Evolutionary conservation across 2,797 vertebrate species (phyloP).

Genomic region (Corythornis leucogaster): DNA sequence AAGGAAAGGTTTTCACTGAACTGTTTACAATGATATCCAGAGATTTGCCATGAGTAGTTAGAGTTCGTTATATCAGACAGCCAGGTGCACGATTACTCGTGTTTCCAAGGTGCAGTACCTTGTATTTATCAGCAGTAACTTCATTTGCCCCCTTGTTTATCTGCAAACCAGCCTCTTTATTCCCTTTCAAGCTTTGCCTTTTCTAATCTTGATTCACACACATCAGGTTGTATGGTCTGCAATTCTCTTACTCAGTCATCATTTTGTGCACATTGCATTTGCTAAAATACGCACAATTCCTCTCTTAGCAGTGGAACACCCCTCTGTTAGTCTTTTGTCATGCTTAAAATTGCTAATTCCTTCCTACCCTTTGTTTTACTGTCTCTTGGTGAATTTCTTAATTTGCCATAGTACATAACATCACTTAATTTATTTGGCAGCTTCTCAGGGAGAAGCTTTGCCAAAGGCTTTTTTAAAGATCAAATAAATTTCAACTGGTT

Average conservation of each 20-base stretch:
- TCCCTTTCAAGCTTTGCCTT: not conserved
- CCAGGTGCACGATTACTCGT: not conserved
- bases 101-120: constrained; percentile 20
- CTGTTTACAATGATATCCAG: not conserved
- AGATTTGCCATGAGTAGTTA: not conserved
- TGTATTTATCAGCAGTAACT: constrained; percentile 48
- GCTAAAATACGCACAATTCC: not conserved
- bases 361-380: constrained; percentile 54
- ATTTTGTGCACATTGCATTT: not conserved
- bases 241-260: not conserved
- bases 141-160: constrained; percentile 23
- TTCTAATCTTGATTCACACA: not conserved
- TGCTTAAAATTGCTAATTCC: constrained; percentile 50
- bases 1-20: constrained; percentile 20
- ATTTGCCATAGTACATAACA: constrained; percentile 41
- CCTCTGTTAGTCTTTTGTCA: constrained; percentile 33
- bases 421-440: constrained; percentile 64
- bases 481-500: constrained; percentile 53
- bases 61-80: not conserved
- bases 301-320: constrained; percentile 1
- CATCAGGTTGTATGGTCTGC: not conserved
- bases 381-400: constrained; percentile 55
- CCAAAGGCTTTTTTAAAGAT: constrained; percentile 62
- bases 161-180: not conserved
- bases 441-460: constrained; percentile 44